These are phyloP conservation scores for Harmothoe impar DNA, from an alignment of 2,888 invertebrate genomes.

Conservation along the genomic window DNA sequence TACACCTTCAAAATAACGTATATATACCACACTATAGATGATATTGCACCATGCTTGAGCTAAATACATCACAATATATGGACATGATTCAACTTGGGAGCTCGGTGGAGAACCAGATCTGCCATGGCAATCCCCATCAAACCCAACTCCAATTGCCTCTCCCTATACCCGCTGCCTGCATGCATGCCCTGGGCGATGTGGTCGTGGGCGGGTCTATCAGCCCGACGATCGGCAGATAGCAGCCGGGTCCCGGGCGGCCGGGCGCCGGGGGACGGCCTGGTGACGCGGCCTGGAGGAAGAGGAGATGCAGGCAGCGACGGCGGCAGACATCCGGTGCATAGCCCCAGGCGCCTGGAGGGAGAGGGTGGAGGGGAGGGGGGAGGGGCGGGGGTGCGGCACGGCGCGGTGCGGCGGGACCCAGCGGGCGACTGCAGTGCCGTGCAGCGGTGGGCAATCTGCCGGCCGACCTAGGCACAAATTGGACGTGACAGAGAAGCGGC, in stretches of 20 bases:
- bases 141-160: no score
- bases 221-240: not conserved
- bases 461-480: conserved; percentile 59
- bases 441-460: conserved; percentile 23
- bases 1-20: no score
- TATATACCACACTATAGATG: no score
- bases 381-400: not conserved
- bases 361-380: not conserved
- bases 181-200: not conserved
- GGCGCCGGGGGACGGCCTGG: not conserved
- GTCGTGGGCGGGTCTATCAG: not conserved
- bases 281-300: not conserved
- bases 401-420: conserved; percentile 8
- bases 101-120: no score
- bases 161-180: not conserved
- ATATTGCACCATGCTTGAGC: no score
- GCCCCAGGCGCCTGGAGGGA: not conserved
- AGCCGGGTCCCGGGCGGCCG: not conserved
- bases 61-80: no score
- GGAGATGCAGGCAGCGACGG: not conserved
- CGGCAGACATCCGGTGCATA: not conserved
- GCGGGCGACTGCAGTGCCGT: conserved; percentile 31
- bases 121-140: no score
- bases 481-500: conserved; percentile 57
- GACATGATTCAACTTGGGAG: no score